Evolutionary conservation across 2,797 vertebrate genomes (phyloP).

Genomic region (Yasuhikotakia modesta): DNA sequence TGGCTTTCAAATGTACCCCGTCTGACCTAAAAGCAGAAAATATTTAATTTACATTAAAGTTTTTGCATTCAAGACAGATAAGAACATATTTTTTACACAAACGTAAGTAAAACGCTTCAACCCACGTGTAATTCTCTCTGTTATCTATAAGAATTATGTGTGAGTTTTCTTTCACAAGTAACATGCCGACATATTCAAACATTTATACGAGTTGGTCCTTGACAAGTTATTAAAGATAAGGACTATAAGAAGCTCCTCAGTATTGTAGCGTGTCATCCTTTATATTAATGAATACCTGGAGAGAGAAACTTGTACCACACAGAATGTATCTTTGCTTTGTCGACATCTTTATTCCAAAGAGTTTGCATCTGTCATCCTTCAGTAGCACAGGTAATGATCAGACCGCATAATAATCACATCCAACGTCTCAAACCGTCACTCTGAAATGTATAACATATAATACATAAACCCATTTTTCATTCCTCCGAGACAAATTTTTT

Average conservation of each 20-base stretch:
- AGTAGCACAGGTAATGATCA: constrained; percentile 50
- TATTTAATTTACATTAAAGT: constrained; percentile 3
- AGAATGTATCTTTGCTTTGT: constrained; percentile 36
- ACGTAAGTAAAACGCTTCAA: not conserved
- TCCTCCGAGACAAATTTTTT: constrained; percentile 22
- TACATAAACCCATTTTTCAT: constrained; percentile 43
- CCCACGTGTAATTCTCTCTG: constrained; percentile 2
- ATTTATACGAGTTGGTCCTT: constrained; percentile 16
- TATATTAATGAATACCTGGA: constrained; percentile 29
- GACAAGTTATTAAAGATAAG: constrained; percentile 47
- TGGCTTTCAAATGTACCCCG: not conserved
- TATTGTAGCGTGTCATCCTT: constrained; percentile 25
- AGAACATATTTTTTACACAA: not conserved
- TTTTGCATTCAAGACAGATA: constrained; percentile 17
- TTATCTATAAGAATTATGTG: not conserved
- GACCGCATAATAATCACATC: constrained; percentile 50
- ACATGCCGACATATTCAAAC: constrained; percentile 5
- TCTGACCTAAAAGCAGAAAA: not conserved
- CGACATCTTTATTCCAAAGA: constrained; percentile 51
- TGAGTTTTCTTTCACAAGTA: constrained; percentile 12
- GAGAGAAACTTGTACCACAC: constrained; percentile 19
- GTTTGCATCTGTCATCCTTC: constrained; percentile 56
- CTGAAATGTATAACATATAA: constrained; percentile 40
- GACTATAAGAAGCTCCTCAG: constrained; percentile 6
- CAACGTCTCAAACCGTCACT: constrained; percentile 45